These are phyloP conservation scores for Scaptomyza reducta DNA, from an alignment of 2,888 invertebrate genomes.

Conservation along the genomic window DNA sequence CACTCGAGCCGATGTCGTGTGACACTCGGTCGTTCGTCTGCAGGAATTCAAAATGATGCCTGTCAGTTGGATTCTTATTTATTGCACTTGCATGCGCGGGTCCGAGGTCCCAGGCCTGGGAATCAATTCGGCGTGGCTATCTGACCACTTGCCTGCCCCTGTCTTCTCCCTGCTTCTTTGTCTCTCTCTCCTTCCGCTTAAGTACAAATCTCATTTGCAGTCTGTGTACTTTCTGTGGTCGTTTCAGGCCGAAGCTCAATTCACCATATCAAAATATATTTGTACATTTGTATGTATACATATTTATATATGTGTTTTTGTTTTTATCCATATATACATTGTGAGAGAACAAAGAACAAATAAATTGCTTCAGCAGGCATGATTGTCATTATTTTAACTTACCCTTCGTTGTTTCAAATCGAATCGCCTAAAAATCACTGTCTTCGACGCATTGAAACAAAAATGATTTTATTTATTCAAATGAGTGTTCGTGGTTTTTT, in stretches of 20 bases:
- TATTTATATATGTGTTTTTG: conserved; percentile 10
- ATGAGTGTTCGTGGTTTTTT: neutral
- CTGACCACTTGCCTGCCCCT: conserved; percentile 41
- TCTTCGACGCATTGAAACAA: conserved; percentile 48
- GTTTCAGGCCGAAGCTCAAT: conserved; percentile 27
- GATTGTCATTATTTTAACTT: conserved; percentile 43
- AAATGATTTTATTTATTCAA: no score
- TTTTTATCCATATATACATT: conserved; percentile 38
- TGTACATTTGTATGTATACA: conserved; percentile 13
- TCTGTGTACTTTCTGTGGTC: conserved; percentile 47
- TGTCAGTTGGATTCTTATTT: conserved; percentile 69
- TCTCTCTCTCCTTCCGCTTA: neutral
- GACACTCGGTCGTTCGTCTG: conserved; percentile 44
- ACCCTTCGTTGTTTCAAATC: conserved; percentile 1
- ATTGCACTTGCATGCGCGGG: conserved; percentile 50
- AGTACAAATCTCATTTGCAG: conserved; percentile 12
- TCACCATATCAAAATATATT: conserved; percentile 12
- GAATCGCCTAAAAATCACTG: conserved; percentile 40
- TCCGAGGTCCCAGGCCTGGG: conserved; percentile 19
- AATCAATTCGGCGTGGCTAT: conserved; percentile 39
- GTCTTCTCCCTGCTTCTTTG: neutral
- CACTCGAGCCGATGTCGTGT: conserved; percentile 39
- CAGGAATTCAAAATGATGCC: conserved; percentile 67
- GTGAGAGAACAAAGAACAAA: conserved; percentile 67
- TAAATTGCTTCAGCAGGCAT: conserved; percentile 58